Percentiles rank a stretch among this genome's conserved stretches.
phyloP scores from a whole-genome alignment of 2,797 vertebrate genomes.

The Tinamus major region DNA sequence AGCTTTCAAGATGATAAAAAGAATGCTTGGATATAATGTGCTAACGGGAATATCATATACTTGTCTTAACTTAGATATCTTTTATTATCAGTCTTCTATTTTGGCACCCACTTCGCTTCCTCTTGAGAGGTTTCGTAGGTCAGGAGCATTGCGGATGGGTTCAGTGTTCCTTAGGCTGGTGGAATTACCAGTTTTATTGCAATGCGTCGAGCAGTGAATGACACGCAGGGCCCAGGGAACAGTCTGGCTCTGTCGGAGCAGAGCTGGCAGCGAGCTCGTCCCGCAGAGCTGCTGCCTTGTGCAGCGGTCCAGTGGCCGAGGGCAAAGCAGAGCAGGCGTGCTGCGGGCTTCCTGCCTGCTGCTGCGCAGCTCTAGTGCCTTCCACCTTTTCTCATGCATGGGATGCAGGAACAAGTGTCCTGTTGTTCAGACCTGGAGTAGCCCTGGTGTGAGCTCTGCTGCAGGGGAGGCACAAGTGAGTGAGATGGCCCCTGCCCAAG shows the following conservation, averaged over 20 bases:
- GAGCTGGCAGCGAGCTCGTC: not conserved
- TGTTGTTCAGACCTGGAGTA: not conserved
- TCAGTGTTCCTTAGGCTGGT: not conserved
- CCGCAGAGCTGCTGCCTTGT: not conserved
- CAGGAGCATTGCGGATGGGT: no score
- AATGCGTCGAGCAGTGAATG: not conserved
- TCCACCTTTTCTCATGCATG: accelerated
- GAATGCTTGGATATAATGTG: not conserved
- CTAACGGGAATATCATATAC: not conserved
- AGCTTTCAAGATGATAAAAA: not conserved
- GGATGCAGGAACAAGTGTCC: accelerated
- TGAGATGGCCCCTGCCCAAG: not conserved
- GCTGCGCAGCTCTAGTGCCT: not conserved
- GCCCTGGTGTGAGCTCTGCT: not conserved
- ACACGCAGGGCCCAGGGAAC: not conserved
- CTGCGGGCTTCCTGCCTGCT: not conserved
- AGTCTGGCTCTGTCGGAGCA: not conserved
- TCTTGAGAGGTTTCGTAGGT: accelerated
- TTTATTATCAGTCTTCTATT: not conserved
- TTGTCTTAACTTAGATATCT: not conserved
- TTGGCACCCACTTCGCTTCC: not conserved
- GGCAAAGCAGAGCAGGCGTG: not conserved
- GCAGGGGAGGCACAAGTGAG: not conserved
- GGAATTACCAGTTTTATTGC: not conserved
- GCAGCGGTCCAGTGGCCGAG: not conserved